Conservation (phyloP, 2,888 invertebrate genomes). For the Eremobia ochroleuca region DNA sequence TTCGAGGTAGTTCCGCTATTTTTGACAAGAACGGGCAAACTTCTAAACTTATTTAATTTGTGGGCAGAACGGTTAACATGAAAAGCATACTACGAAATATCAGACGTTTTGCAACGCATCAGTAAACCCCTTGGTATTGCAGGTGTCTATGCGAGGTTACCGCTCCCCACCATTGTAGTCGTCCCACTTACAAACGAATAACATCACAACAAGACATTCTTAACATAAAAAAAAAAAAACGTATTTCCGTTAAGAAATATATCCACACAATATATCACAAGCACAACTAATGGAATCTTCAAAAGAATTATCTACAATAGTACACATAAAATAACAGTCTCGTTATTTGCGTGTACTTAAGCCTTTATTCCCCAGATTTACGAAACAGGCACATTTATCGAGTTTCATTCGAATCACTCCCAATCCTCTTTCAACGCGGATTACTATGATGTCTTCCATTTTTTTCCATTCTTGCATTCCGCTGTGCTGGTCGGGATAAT, state of each 20-base stretch:
- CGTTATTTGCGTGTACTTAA: slow-evolving; percentile 41
- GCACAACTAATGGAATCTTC: not conserved
- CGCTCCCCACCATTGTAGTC: not conserved
- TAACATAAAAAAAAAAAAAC: not conserved
- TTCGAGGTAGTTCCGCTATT: not conserved
- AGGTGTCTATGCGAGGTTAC: slow-evolving; percentile 4
- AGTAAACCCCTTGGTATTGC: not conserved
- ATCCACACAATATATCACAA: not conserved
- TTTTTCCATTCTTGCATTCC: slow-evolving; percentile 52
- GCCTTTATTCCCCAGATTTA: slow-evolving; percentile 35
- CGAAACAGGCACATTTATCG: slow-evolving; percentile 29
- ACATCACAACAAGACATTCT: too few relatives aligned
- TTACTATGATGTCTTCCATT: slow-evolving; percentile 55
- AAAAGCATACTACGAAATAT: not conserved
- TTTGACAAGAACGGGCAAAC: not conserved
- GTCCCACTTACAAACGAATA: not conserved
- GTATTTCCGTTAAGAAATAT: slow-evolving; percentile 1
- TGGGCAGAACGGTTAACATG: not conserved
- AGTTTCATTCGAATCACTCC: slow-evolving; percentile 43
- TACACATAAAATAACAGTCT: not conserved
- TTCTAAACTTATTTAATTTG: not conserved
- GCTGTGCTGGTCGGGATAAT: not conserved
- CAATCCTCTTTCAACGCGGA: slow-evolving; percentile 45
- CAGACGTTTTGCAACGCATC: not conserved
- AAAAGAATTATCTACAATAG: slow-evolving; percentile 18